Evolutionary conservation across 2,797 vertebrate species (phyloP).

Genomic region (Cuniculus paca): DNA sequence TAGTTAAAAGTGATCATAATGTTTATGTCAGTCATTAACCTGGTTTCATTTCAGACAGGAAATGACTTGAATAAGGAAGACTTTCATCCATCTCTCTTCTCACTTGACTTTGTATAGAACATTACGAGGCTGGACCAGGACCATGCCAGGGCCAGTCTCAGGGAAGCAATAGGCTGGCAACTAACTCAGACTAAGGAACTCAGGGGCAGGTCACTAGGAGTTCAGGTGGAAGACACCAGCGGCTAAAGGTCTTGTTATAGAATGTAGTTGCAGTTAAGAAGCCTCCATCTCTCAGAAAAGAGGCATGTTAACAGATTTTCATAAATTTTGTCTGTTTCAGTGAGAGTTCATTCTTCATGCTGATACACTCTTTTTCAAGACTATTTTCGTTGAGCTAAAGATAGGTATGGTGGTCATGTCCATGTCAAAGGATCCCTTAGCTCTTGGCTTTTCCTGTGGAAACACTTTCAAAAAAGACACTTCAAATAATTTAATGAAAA

Average conservation of each 20-base stretch:
- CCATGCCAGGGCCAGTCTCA: not conserved
- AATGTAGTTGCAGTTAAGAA: not conserved
- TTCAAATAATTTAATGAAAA: slow-evolving; percentile 19
- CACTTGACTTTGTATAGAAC: not conserved
- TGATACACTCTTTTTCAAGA: not conserved
- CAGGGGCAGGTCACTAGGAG: not conserved
- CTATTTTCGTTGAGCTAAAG: not conserved
- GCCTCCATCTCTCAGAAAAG: not conserved
- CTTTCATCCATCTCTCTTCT: not conserved
- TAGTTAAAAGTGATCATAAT: slow-evolving; percentile 67
- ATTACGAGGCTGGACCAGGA: not conserved
- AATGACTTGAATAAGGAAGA: slow-evolving; percentile 6
- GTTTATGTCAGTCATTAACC: slow-evolving; percentile 31
- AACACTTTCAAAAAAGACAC: not conserved
- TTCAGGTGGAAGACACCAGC: not conserved
- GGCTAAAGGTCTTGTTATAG: not conserved
- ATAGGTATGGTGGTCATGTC: not conserved
- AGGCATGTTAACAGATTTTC: not conserved
- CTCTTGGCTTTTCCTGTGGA: not conserved
- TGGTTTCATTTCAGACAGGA: slow-evolving; percentile 54
- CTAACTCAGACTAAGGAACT: not conserved
- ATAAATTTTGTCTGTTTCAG: not conserved
- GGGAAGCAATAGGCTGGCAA: not conserved
- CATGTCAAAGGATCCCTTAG: not conserved
- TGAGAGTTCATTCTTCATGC: not conserved